A percentile compares a stretch with the other conserved stretches of the same genome.
These are phyloP conservation scores for Drosophila orosa DNA, from an alignment of 1,140 invertebrate genomes.

Conservation along the genomic window DNA sequence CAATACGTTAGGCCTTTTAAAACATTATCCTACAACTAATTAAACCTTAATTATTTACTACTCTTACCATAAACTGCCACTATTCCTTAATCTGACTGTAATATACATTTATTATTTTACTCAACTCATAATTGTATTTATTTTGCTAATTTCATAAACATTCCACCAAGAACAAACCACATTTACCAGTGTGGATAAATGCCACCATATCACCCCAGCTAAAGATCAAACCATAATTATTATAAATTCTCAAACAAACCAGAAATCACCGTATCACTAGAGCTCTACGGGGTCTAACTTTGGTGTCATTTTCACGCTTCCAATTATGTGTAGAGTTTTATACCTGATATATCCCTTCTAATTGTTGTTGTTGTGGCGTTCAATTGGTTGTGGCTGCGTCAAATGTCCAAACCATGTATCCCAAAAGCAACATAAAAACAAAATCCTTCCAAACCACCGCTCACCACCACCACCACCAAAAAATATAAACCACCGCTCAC, in stretches of 20 bases:
- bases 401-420: slow-evolving; percentile 54
- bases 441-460: slow-evolving; percentile 49
- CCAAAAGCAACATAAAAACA: slow-evolving; percentile 44
- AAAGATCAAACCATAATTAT: slow-evolving; percentile 42
- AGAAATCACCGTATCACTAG: slow-evolving; percentile 80
- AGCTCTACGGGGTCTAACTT: slow-evolving; percentile 76
- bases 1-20: background rate
- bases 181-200: slow-evolving; percentile 49
- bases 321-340: slow-evolving; percentile 54
- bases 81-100: background rate
- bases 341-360: slow-evolving; percentile 31
- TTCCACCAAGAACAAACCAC: slow-evolving; percentile 53
- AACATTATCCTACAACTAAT: background rate
- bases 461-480: slow-evolving; percentile 39
- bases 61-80: background rate
- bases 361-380: slow-evolving; percentile 60
- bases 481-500: slow-evolving; percentile 42
- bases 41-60: background rate
- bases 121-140: slow-evolving; percentile 28
- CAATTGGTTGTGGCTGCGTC: slow-evolving; percentile 68
- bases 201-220: slow-evolving; percentile 56
- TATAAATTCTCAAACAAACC: slow-evolving; percentile 46
- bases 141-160: slow-evolving; percentile 28
- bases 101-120: background rate
- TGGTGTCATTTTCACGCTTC: slow-evolving; percentile 82